Conservation (phyloP, 2,888 invertebrate genomes). For the Homarus gammarus region DNA sequence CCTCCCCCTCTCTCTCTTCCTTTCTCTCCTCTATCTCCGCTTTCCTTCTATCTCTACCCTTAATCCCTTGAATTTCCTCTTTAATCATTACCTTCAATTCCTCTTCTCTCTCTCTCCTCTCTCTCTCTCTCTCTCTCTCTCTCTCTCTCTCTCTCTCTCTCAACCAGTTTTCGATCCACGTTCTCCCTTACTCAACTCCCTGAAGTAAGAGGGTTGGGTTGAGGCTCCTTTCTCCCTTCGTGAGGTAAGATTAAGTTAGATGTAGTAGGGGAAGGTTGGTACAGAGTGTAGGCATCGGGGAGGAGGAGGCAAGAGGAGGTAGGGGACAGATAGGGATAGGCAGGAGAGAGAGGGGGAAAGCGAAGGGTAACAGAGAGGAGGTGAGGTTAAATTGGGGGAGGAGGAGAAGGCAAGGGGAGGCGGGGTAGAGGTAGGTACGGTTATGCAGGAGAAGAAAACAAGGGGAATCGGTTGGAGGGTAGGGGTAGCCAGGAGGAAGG, state of each 20-base stretch:
- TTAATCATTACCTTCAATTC: too few species aligned
- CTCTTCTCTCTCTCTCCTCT: too few species aligned
- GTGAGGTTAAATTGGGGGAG: too few species aligned
- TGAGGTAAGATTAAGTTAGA: neutral
- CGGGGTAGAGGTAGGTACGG: neutral
- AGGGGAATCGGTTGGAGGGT: neutral
- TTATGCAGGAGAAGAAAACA: too few species aligned
- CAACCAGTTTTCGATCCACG: too few species aligned
- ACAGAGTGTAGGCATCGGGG: neutral
- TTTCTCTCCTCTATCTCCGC: too few species aligned
- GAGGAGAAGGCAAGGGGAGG: neutral
- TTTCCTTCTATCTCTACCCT: too few species aligned
- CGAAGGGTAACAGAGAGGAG: neutral
- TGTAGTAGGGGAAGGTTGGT: neutral
- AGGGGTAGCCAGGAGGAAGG: neutral
- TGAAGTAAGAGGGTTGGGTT: neutral
- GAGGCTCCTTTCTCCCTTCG: too few species aligned
- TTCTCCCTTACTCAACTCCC: neutral
- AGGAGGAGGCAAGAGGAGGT: neutral
- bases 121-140: too few species aligned
- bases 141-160: neutral
- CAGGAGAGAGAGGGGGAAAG: neutral
- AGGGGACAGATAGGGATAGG: neutral
- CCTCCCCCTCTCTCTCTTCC: too few species aligned
- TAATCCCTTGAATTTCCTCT: too few species aligned